Percentiles rank a stretch among this genome's conserved stretches.
Evolutionary conservation across 2,797 vertebrate genomes (phyloP).

Genomic region (Argentina silus): DNA sequence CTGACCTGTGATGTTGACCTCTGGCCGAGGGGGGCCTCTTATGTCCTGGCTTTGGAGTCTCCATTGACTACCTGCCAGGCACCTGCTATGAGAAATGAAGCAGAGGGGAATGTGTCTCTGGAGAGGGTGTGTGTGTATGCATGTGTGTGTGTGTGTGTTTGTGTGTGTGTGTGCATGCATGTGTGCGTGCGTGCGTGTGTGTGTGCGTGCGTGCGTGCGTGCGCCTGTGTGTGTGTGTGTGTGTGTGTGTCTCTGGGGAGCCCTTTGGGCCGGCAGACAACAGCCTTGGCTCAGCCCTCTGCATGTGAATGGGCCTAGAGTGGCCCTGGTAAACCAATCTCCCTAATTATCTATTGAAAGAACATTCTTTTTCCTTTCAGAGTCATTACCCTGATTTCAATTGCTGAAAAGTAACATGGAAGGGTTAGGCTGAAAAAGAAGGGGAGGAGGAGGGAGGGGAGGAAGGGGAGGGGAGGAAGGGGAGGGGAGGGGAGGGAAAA

Average conservation of each 20-base stretch:
- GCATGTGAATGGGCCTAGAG: slow-evolving; percentile 81
- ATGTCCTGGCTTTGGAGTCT: slow-evolving; percentile 78
- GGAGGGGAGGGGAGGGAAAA: slow-evolving; percentile 34
- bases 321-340: slow-evolving; percentile 89
- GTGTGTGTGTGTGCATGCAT: too few species aligned
- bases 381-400: slow-evolving; percentile 80
- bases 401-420: slow-evolving; percentile 79
- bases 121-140: slow-evolving; percentile 66
- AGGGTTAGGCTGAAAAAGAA: slow-evolving; percentile 43
- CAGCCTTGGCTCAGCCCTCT: slow-evolving; percentile 70
- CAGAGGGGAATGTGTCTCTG: slow-evolving; percentile 78
- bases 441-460: slow-evolving; percentile 26
- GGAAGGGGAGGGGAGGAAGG: slow-evolving; percentile 39
- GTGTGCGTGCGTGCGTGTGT: too few species aligned
- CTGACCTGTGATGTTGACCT: slow-evolving; percentile 86
- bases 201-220: too few species aligned
- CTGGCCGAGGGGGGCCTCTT: slow-evolving; percentile 71
- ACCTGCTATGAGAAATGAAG: slow-evolving; percentile 95
- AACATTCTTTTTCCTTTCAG: slow-evolving; percentile 81
- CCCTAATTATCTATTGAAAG: slow-evolving; percentile 92
- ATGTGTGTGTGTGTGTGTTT: too few species aligned
- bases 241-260: slow-evolving; percentile 77
- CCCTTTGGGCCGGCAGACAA: slow-evolving; percentile 77
- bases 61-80: slow-evolving; percentile 98
- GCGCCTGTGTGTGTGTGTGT: too few species aligned